phyloP scores from a whole-genome alignment of 2,113 vertebrate genomes.

The Tylochromis polylepis region DNA sequence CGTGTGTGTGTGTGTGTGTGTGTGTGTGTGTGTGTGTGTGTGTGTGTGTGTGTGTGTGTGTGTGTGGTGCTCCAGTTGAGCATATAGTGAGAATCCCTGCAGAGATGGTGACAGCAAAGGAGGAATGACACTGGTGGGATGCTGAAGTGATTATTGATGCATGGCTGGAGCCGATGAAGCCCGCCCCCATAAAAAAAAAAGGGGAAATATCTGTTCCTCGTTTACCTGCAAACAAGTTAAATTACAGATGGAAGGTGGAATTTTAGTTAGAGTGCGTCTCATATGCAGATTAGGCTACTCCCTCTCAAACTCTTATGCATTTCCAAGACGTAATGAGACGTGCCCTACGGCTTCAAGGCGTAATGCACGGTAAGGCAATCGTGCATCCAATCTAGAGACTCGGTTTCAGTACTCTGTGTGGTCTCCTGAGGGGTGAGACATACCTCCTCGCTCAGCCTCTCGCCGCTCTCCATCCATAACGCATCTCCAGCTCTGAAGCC shows the following conservation, averaged over 20 bases:
- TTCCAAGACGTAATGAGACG: constrained; percentile 20
- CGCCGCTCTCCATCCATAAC: constrained; percentile 24
- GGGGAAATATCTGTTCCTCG: background rate
- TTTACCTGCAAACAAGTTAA: background rate
- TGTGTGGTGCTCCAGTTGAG: background rate
- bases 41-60: background rate
- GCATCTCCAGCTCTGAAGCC: constrained; percentile 41
- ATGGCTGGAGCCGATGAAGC: constrained; percentile 8
- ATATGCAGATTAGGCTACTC: background rate
- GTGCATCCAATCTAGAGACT: constrained; percentile 33
- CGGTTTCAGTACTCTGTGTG: constrained; percentile 4
- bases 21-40: background rate
- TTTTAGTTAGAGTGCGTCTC: background rate
- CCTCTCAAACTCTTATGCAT: background rate
- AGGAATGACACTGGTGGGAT: background rate
- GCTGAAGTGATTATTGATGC: constrained; percentile 13
- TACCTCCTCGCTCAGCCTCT: constrained; percentile 12
- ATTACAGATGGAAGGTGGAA: background rate
- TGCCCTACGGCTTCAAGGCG: constrained; percentile 9
- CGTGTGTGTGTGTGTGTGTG: background rate
- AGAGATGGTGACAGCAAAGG: constrained; percentile 16
- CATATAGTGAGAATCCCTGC: constrained; percentile 9
- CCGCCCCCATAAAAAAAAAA: constrained; percentile 9
- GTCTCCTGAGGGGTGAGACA: constrained; percentile 5
- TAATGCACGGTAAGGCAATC: constrained; percentile 17